Evolutionary conservation across 2,113 vertebrate species (phyloP), one percentile per base, ranked within the genome.

Genomic region (Narcine bancroftii): DNA sequence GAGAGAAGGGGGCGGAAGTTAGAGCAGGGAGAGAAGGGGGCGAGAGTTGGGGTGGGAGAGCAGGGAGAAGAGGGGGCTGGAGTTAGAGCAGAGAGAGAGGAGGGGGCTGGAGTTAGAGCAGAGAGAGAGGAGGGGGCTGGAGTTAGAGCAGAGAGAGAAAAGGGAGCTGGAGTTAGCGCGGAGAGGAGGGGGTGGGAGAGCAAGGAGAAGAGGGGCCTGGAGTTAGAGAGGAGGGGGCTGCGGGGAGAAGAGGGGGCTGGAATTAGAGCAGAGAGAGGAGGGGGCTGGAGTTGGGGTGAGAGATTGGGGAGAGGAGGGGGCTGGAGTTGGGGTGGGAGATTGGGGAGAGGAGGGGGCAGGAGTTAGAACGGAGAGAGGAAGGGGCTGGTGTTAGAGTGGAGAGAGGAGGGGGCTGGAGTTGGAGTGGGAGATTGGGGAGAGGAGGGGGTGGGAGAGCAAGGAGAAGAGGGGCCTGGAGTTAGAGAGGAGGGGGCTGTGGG

Each of bases 21-120:
- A 93, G 93, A 92, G 93, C 93, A 94, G 93, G 29, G 93, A 94
- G 93, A 93, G 21, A 21, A 36, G 56, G 93, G 33, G 29, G 0
- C 11, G 33, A 5, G 0, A 2, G 19, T 0, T 0, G 39, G 87
- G 3, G 13, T 50, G 0, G 79, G 10, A 0, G 72, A 29, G 0
- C 42, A 6, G 26, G 47, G 11, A 26, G 6, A 24, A 0, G 26
- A 39, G 9, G 47, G 11, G 26, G 1, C 1, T 2, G 13, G n/a
- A n/a, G n/a, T n/a, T n/a, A n/a, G n/a, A n/a, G n/a, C n/a, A n/a
- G n/a, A n/a, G 73, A 19, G 60, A 7, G 15, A 13, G n/a, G 24
- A 50, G 42, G 53, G 19, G 21, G 39, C 75, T 42, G 39, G 19
- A 65, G 42, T 1, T 75, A 24, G 24, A 6, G 1, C 6, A 19